Conservation (phyloP, 1,140 invertebrate genomes). For the Zaprionus lachaisei region DNA sequence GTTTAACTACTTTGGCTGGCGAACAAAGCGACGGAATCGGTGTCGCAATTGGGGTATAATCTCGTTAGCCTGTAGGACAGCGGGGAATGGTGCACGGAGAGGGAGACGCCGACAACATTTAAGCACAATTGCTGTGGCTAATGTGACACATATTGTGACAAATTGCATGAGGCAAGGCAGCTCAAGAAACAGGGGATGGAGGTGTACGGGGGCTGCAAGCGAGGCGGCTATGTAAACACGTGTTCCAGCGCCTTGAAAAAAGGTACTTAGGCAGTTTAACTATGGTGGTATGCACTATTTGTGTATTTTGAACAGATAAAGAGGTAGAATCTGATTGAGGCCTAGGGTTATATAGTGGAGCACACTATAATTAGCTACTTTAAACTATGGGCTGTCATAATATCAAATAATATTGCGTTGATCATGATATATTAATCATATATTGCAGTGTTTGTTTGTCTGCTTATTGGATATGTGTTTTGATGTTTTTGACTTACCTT, state of each 20-base stretch:
- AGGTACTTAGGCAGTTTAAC: neutral
- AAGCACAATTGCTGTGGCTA: constrained; percentile 84
- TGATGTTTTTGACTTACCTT: too few relatives aligned
- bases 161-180: constrained; percentile 66
- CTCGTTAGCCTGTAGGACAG: constrained; percentile 67
- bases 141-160: constrained; percentile 85
- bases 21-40: constrained; percentile 51
- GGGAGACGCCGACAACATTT: constrained; percentile 56
- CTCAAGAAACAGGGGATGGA: neutral
- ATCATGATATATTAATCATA: neutral
- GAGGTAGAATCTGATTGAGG: neutral
- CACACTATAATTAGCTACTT: neutral
- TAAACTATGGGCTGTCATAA: neutral
- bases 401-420: neutral
- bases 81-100: constrained; percentile 45
- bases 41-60: constrained; percentile 80
- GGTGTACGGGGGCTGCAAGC: neutral
- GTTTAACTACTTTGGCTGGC: constrained; percentile 65
- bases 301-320: neutral
- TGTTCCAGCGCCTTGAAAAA: constrained; percentile 47
- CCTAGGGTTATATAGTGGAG: neutral
- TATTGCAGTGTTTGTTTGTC: too few relatives aligned
- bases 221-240: constrained; percentile 64
- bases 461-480: too few relatives aligned
- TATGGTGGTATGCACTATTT: neutral